These are phyloP conservation scores for Notarius lentiginosus DNA, from an alignment of 2,113 vertebrate species.

Conservation along the genomic window DNA sequence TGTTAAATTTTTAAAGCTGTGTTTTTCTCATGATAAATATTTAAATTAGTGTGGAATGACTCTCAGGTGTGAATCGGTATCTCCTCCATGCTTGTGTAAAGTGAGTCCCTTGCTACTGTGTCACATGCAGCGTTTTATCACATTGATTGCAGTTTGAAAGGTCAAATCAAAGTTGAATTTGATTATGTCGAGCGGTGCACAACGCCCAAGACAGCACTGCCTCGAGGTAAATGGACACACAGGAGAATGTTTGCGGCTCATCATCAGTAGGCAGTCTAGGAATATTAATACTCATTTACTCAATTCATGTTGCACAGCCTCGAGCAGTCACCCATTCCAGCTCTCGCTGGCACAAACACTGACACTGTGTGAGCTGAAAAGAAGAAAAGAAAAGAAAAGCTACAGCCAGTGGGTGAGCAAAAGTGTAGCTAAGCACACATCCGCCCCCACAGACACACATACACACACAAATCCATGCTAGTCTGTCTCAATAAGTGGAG, in stretches of 20 bases:
- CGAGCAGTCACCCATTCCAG: neutral
- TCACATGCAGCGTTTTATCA: neutral
- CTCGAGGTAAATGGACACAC: neutral
- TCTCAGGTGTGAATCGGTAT: neutral
- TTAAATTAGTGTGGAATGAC: neutral
- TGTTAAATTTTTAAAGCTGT: neutral
- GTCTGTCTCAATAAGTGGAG: neutral
- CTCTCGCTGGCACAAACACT: conserved; percentile 14
- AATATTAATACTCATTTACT: conserved; percentile 23
- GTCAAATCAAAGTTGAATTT: conserved; percentile 13
- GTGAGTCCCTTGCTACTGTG: neutral
- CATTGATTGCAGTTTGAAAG: neutral
- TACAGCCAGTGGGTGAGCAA: neutral
- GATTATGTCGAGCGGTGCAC: neutral
- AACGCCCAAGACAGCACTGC: neutral
- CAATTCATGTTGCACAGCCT: neutral
- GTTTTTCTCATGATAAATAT: neutral
- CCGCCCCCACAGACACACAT: conserved; percentile 19
- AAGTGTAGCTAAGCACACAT: neutral
- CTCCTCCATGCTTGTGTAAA: neutral
- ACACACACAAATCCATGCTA: conserved; percentile 18
- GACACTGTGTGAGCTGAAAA: neutral
- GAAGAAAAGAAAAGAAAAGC: neutral
- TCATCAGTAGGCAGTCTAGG: neutral
- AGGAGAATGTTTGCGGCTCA: neutral